Evolutionary conservation across 1,140 invertebrate species (phyloP), one percentile per base, ranked within the genome.

Genomic region (Drosophila truncata): DNA sequence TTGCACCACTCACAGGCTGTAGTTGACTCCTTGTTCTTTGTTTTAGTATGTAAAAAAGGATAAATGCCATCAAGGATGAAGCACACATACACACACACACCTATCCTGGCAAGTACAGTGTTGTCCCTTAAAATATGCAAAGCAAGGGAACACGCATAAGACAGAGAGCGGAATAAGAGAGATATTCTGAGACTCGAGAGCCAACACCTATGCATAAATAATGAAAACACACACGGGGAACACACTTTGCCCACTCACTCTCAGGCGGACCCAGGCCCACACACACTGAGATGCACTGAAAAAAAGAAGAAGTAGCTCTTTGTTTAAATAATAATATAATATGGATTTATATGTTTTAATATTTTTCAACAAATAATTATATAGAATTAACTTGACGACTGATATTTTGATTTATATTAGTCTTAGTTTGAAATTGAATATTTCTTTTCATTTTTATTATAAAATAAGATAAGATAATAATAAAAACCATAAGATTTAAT

Each of bases 121-220:
- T 41, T 64, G 57, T 70, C 49, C 41, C 42, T 82, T 67, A 71
- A 75, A 87, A 88, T 88, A 87, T 87, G 80, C 84, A 88, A 88
- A 83, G 70, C 65, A 81, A 80, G 69, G 77, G 58, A 66, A 35
- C 69, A 69, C 85, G 75, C 64, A 58, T 61, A 76, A 84, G 64
- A 88, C 78, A 55, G 61, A 55, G 39, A 70, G 52, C 41, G 37
- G 39, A 44, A 44, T 42, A 55, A 31, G 27, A 65, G 59, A 70
- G 62, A 76, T 75, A 75, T 67, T 81, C 59, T 67, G 52, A 35
- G 69, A 58, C 65, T 47, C 13, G 25, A 39, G 70, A 65, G 80
- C 75, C 78, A 83, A 78, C 82, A 90, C 86, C 86, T 86, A 86
- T 86, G 86, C 82, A 90, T 90, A 90, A 91, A 91, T 86, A 90